Base-by-base conservation (phyloP, 2,888 invertebrate genomes). In the Rhagonycha lutea region DNA sequence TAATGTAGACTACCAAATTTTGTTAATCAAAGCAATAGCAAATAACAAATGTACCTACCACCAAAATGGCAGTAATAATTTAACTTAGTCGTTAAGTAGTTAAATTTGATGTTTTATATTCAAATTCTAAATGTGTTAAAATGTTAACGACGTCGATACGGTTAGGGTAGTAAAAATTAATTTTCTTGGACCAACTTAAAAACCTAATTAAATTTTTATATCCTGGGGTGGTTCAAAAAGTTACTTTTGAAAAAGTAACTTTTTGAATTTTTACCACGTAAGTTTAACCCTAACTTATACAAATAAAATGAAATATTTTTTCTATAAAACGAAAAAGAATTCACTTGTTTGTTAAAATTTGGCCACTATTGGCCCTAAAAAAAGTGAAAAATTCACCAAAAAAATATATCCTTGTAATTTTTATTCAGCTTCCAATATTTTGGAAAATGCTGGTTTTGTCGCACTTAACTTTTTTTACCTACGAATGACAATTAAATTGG, bases 1-100 rank as follows among this genome's bases (percentile, higher is more conserved):
- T 87, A 70, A 78, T 86, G 80, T 86, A 85, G 83, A 81, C 65
- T 2, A 18, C 18, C 18, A 60, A 67, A 12, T 65, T 23, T 63
- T 24, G 24, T 23, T 23, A 63, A 63, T 5, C 18, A 63, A 63
- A 63, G 24, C 18, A 63, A 63, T 23, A 63, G 7, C 18, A 63
- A 63, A 63, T n/a, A 47, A 47, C 12, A 12, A n/a, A n/a, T 47
- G 47, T 47, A 47, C 47, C 47, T 47, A 47, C 12, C 47, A 47
- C 47, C 47, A 47, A n/a, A n/a, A 47, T 8, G 47, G 47, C 47
- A 47, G 47, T 47, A 47, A 47, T 47, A 47, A 47, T 47, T 47
- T n/a, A 47, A 47, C 47, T 47, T 47, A 47, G 47, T 47, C n/a
- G 47, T n/a, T 47, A 47, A 47, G 47, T 47, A 47, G 47, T 47